Base-by-base conservation (phyloP, 53 echinoderm and acorn worm genomes). In the Crossaster papposus region DNA sequence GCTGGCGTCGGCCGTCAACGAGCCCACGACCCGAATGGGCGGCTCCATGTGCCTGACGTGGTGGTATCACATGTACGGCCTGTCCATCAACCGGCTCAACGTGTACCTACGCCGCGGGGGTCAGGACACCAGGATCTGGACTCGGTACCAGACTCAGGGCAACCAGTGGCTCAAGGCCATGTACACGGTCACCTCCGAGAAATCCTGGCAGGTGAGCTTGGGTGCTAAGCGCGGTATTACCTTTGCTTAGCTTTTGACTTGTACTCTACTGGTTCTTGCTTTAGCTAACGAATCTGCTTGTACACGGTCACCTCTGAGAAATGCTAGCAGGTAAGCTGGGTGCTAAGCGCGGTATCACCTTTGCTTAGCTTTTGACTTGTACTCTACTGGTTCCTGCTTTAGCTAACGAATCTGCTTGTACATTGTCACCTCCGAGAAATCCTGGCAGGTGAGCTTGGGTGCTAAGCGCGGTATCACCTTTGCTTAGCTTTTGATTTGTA, bases 31-130 rank as follows among this genome's bases (percentile, higher is more conserved):
- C 17, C n/a, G 62, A 76, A 76, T 77, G 34, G 88, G 88, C 4
- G 64, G 64, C 14, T 24, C 33, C 23, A 81, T 94, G 76, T 97
- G 97, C 51, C 81, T 94, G 36, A 83, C 82, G 20, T 98, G 96
- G 82, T 98, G 93, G 92, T 98, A 94, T 79, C 98, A 98, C 84
- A 98, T 98, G 98, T 98, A 79, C 37, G 98, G 98, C 0, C 71
- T 83, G 44, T 93, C 98, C 77, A 85, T 98, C 22, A 91, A 90
- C 70, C 92, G 77, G 4, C 90, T 98, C 8, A 98, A 96, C 31
- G 94, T 98, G 30, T 90, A 91, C 78, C 51, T 85, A 2, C 72
- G 73, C 11, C 54, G 52, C 15, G 86, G 81, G 7, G 58, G 83
- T 14, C 58, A n/a, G 36, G 93, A 95, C 36, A 85, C 85, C 1